Evolutionary conservation across 30 jellyfish, hydroid and myxozoan species (phyloP).

Genomic region (Calvadosia cruxmelitensis): DNA sequence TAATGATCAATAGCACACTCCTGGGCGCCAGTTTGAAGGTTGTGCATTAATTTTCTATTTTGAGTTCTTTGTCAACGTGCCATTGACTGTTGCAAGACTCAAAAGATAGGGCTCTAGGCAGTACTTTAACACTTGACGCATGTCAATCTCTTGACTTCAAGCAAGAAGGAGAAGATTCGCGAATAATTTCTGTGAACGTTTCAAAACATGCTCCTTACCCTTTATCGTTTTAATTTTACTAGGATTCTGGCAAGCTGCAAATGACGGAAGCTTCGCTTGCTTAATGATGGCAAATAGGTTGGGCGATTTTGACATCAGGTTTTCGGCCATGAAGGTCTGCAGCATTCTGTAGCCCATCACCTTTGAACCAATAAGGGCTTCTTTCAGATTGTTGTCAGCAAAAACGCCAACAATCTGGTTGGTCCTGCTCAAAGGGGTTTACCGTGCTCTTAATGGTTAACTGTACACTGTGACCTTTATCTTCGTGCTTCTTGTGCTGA

Average conservation of each 20-base stretch:
- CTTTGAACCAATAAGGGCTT: slow-evolving; percentile 16
- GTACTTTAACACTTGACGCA: too few species aligned
- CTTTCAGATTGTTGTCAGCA: slow-evolving; percentile 2
- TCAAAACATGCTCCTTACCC: slow-evolving; percentile 16
- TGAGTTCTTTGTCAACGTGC: slow-evolving; percentile 10
- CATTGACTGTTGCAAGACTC: slow-evolving; percentile 14
- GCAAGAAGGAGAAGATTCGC: too few species aligned
- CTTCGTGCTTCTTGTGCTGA: neutral
- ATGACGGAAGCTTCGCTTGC: slow-evolving; percentile 7
- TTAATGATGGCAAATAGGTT: slow-evolving; percentile 14
- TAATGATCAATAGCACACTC: neutral
- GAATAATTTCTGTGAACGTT: too few species aligned
- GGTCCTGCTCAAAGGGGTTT: slow-evolving; percentile 21
- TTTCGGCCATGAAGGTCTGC: slow-evolving; percentile 5
- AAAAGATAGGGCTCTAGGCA: too few species aligned
- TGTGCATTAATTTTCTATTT: slow-evolving; percentile 13
- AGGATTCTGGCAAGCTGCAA: neutral
- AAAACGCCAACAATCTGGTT: slow-evolving; percentile 15
- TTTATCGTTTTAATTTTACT: slow-evolving; percentile 1
- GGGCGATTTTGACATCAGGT: slow-evolving; percentile 8
- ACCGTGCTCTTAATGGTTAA: slow-evolving; percentile 6
- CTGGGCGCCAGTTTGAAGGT: neutral
- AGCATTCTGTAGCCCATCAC: slow-evolving; percentile 14
- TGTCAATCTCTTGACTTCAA: too few species aligned
- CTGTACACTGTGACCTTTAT: neutral